These are phyloP conservation scores for Leptura quadrifasciata DNA, from an alignment of 2,888 invertebrate genomes.

Conservation along the genomic window DNA sequence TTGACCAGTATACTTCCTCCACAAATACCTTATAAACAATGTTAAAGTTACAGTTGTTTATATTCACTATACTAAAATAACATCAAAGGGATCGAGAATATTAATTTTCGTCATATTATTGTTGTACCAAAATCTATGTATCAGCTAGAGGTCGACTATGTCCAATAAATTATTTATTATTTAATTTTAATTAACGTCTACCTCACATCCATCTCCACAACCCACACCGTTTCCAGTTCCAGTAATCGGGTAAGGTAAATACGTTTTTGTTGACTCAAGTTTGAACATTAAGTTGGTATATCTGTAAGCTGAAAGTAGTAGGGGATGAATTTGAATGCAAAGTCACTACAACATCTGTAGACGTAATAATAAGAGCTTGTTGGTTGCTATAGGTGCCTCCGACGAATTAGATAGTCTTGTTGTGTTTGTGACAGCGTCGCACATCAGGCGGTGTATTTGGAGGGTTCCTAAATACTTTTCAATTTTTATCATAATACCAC, in stretches of 20 bases:
- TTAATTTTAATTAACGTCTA: conserved; percentile 19
- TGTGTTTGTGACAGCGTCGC: neutral
- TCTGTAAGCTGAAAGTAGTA: conserved; percentile 15
- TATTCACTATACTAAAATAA: neutral
- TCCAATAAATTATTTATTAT: conserved; percentile 10
- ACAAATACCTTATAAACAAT: too few relatives aligned
- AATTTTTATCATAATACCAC: neutral
- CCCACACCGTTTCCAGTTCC: neutral
- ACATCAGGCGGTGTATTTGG: neutral
- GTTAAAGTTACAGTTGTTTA: too few relatives aligned
- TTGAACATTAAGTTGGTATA: conserved; percentile 23
- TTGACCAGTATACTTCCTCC: too few relatives aligned
- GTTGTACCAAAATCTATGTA: neutral
- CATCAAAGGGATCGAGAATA: neutral
- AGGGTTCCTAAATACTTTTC: neutral
- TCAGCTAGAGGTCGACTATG: neutral
- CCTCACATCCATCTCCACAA: neutral
- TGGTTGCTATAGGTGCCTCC: conserved; percentile 22
- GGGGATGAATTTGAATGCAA: conserved; percentile 22
- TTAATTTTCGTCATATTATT: neutral
- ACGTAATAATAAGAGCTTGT: conserved; percentile 25
- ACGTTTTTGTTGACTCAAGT: conserved; percentile 36
- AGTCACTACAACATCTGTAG: conserved; percentile 30
- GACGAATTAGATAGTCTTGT: neutral
- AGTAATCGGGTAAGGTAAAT: conserved; percentile 27